Evolutionary conservation across 2,888 invertebrate species (phyloP).

Genomic region (Blera fallax): DNA sequence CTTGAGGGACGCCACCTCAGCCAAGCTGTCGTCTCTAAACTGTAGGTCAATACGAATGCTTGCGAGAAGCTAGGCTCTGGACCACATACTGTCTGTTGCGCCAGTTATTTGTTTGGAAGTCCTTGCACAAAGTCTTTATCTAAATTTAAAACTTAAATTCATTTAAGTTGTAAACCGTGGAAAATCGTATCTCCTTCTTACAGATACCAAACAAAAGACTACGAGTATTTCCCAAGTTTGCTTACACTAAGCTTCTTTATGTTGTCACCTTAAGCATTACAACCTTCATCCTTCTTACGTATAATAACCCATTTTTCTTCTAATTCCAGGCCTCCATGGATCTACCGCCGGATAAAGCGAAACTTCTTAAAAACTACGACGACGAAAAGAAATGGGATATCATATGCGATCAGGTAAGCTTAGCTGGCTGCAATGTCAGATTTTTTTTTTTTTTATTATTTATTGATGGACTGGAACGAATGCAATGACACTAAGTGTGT

Average conservation of each 20-base stretch:
- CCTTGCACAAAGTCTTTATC: no score
- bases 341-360: constrained; percentile 98
- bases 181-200: no score
- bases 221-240: background rate
- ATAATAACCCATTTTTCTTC: constrained; percentile 74
- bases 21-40: no score
- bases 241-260: background rate
- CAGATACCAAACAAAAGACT: no score
- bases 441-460: constrained; percentile 7
- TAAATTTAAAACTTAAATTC: no score
- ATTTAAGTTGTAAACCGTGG: no score
- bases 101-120: no score
- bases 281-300: constrained; percentile 35
- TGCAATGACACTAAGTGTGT: background rate
- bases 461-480: constrained; percentile 21
- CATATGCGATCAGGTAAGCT: constrained; percentile 97
- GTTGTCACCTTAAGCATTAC: background rate
- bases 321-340: constrained; percentile 97
- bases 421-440: background rate
- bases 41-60: no score
- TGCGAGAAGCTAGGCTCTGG: no score
- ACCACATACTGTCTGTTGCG: no score
- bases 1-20: no score
- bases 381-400: constrained; percentile 99
- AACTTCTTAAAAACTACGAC: constrained; percentile 96